Evolutionary conservation across 2,888 invertebrate genomes (phyloP).

Genomic region (Sympetrum striolatum): DNA sequence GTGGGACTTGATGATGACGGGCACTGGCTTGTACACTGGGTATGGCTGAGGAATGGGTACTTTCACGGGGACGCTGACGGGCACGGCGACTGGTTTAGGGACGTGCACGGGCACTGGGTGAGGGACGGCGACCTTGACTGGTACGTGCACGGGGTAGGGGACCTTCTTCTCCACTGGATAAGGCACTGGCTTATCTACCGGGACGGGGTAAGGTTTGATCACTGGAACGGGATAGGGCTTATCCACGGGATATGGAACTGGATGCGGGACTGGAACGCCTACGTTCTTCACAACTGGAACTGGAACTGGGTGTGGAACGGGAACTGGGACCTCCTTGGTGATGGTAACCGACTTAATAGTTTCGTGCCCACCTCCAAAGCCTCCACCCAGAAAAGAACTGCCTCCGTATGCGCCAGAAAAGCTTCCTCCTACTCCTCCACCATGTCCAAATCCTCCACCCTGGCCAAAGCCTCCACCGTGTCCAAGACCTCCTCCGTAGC

Average conservation of each 20-base stretch:
- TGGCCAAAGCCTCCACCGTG: slow-evolving; percentile 7
- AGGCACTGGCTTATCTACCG: slow-evolving; percentile 53
- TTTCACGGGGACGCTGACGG: slow-evolving; percentile 57
- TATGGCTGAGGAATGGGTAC: slow-evolving; percentile 61
- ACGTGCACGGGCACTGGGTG: slow-evolving; percentile 51
- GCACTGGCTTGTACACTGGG: slow-evolving; percentile 65
- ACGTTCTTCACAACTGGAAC: slow-evolving; percentile 35
- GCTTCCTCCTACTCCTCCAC: neutral
- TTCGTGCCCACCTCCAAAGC: slow-evolving; percentile 25
- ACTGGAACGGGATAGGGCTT: slow-evolving; percentile 52
- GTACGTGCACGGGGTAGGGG: slow-evolving; percentile 49
- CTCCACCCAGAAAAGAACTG: neutral
- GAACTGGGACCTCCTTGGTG: slow-evolving; percentile 51
- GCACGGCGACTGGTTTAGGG: slow-evolving; percentile 51
- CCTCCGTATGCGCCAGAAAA: no score
- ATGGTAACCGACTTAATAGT: slow-evolving; percentile 50
- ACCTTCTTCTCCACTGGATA: slow-evolving; percentile 52
- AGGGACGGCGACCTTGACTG: slow-evolving; percentile 50
- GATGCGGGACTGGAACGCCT: slow-evolving; percentile 50
- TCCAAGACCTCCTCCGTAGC: slow-evolving; percentile 45
- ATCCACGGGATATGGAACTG: slow-evolving; percentile 52
- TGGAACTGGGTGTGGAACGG: slow-evolving; percentile 46
- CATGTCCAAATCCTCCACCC: neutral
- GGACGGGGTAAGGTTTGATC: slow-evolving; percentile 52
- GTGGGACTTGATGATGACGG: slow-evolving; percentile 65